Percentiles rank a stretch among this genome's conserved stretches.
Conservation (phyloP, 2,888 invertebrate species). For the Chouioia cunea region DNA sequence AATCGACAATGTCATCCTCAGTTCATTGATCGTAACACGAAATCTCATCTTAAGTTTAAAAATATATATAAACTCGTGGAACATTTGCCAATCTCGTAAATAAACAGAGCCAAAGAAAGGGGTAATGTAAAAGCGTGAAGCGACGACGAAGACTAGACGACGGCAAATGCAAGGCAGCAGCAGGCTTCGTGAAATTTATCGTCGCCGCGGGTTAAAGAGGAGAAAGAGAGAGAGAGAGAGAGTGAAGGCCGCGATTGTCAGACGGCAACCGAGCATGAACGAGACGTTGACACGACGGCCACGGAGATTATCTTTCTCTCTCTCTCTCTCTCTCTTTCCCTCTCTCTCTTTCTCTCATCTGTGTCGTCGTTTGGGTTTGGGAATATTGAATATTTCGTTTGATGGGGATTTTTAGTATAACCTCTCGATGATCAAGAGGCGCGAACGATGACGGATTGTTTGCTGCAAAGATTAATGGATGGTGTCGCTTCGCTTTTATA, state of each 20-base stretch:
- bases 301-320: conserved; percentile 39
- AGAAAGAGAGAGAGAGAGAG: neutral
- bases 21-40: too few relatives aligned
- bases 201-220: conserved; percentile 17
- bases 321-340: conserved; percentile 17
- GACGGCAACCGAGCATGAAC: conserved; percentile 58
- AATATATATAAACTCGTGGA: neutral
- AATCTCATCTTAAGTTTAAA: too few relatives aligned
- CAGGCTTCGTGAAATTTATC: conserved; percentile 37
- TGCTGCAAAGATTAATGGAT: too few relatives aligned
- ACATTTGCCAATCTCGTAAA: neutral
- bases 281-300: conserved; percentile 47
- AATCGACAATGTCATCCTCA: too few relatives aligned
- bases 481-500: too few relatives aligned
- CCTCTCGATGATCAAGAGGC: too few relatives aligned
- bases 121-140: too few relatives aligned
- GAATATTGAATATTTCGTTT: neutral
- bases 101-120: conserved; percentile 3
- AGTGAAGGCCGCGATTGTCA: conserved; percentile 55
- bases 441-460: too few relatives aligned
- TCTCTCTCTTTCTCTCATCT: conserved; percentile 9
- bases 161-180: conserved; percentile 15
- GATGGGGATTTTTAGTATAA: too few relatives aligned
- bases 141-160: neutral
- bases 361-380: conserved; percentile 40